These are phyloP conservation scores for Patagioenas fasciata DNA, from an alignment of 2,113 vertebrate genomes.

Conservation along the genomic window DNA sequence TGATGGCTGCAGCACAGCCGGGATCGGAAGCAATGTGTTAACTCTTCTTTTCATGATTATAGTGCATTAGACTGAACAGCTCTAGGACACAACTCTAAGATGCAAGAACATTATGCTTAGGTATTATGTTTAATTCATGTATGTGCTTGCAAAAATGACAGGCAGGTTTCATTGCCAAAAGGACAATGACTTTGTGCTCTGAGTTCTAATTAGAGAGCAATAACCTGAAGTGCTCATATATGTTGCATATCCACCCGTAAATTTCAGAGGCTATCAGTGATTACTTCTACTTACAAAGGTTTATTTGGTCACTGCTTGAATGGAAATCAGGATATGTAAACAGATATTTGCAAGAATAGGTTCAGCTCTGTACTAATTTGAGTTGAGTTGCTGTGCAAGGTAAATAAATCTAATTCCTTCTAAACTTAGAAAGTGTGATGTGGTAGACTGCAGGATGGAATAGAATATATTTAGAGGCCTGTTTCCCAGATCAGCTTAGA, in stretches of 20 bases:
- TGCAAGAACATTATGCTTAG: constrained; percentile 6
- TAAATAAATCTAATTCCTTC: constrained; percentile 49
- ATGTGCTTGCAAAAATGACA: not conserved
- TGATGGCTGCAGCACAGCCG: not conserved
- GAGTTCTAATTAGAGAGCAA: not conserved
- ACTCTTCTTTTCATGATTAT: not conserved
- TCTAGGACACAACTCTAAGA: not conserved
- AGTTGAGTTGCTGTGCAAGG: not conserved
- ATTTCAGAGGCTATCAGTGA: constrained; percentile 9
- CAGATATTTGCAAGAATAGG: constrained; percentile 19
- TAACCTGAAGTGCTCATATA: not conserved
- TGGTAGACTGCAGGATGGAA: not conserved
- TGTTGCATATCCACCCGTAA: not conserved
- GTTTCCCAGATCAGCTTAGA: not conserved
- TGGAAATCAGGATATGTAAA: constrained; percentile 29
- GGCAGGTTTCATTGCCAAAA: constrained; percentile 42
- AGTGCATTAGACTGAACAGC: not conserved
- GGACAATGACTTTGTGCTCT: not conserved
- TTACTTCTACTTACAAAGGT: not conserved
- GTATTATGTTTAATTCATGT: constrained; percentile 43
- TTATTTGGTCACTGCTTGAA: constrained; percentile 52
- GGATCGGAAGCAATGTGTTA: not conserved
- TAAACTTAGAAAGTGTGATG: constrained; percentile 6
- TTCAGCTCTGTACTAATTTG: constrained; percentile 3
- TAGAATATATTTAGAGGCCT: not conserved